These are phyloP conservation scores for Hippocampus abdominalis DNA, from an alignment of 2,113 vertebrate species.

Conservation along the genomic window DNA sequence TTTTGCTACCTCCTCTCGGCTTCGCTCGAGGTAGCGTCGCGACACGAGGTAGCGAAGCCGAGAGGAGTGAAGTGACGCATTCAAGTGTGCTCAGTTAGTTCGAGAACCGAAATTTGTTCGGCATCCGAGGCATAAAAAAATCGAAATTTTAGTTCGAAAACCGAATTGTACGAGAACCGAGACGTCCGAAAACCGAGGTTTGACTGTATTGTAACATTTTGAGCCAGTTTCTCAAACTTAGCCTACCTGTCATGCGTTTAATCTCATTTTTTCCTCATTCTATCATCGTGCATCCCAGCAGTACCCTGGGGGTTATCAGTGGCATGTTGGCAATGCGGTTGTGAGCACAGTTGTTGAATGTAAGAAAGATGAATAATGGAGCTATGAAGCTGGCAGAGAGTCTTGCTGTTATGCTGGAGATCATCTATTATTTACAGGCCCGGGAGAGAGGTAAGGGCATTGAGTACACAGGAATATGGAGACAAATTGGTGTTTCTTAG, in stretches of 20 bases:
- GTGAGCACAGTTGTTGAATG: conserved; percentile 45
- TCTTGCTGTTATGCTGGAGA: conserved; percentile 45
- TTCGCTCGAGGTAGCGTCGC: too few species aligned
- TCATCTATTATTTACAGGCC: conserved; percentile 68
- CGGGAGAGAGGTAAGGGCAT: conserved; percentile 46
- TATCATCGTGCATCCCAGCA: conserved; percentile 17
- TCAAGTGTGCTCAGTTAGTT: too few species aligned
- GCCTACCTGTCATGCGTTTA: not conserved
- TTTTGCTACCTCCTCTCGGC: too few species aligned
- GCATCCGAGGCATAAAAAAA: too few species aligned
- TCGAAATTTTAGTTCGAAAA: too few species aligned
- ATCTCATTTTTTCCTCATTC: not conserved
- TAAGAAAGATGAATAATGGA: conserved; percentile 57
- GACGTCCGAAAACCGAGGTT: too few species aligned
- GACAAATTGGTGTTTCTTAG: conserved; percentile 41
- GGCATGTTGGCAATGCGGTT: conserved; percentile 31
- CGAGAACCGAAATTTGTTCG: too few species aligned
- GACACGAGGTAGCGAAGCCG: too few species aligned
- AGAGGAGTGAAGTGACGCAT: too few species aligned
- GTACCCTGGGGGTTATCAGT: conserved; percentile 10
- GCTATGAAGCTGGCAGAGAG: conserved; percentile 39
- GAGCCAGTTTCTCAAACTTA: not conserved
- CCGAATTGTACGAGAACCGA: too few species aligned
- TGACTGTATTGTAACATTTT: not conserved
- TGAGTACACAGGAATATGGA: conserved; percentile 31